Evolutionary conservation across 2,888 invertebrate genomes (phyloP), one percentile per base, ranked within the genome.

Genomic region (Drosophila birchii): DNA sequence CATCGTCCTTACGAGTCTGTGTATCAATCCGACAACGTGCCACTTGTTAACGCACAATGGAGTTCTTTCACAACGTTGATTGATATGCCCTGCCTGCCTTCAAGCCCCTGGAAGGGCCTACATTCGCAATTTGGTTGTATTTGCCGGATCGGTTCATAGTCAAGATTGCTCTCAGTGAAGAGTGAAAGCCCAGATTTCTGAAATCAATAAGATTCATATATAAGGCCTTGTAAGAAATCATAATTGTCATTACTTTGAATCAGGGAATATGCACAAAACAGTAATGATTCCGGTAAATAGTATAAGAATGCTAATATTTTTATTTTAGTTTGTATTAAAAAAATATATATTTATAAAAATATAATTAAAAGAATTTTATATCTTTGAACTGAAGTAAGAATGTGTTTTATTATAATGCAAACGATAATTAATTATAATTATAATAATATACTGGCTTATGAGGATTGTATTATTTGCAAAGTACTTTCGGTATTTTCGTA

Each of bases 41-140:
- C 81, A 84, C 86, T 83, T 86, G 83, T 83, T 83, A 86, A 75
- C 84, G 75, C 79, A 86, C 86, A 86, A 86, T 83, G 76, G 71
- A 81, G 47, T 56, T 57, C 73, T 72, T 73, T 71, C 73, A 76
- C 62, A 78, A 76, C 70, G 73, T 84, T 86, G 86, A 83, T 83
- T 83, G 84, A 86, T 86, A 79, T 76, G 67, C 53, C 72, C 56
- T 43, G 56, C 26, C 44, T 14, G 53, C 23, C 56, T 58, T 47
- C 26, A 41, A 38, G 47, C 18, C 29, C 23, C 8, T 23, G 55
- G 41, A 34, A 43, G 38, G 26, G 14, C 43, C 29, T 41, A 32
- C 23, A 34, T 23, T 41, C 32, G 55, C 60, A 63, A 60, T 47
- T 45, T 60, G 38, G 23, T 20, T 43, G 29, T 11, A 47, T 26